Evolutionary conservation across 2,888 invertebrate species (phyloP).

Genomic region (Eupithecia abbreviata): DNA sequence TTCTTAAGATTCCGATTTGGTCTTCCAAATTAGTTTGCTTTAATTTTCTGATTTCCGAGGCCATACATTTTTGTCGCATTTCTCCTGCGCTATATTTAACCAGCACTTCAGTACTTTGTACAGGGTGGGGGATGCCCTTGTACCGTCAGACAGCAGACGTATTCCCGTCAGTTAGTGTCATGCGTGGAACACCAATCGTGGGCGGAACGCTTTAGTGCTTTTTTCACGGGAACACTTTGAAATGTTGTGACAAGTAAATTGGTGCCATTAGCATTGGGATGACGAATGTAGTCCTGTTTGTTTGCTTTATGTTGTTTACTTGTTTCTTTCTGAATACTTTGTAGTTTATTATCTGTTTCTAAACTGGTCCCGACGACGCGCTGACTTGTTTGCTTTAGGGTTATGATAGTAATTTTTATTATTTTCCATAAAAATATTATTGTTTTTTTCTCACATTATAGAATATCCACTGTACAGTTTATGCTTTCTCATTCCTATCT

Average conservation of each 20-base stretch:
- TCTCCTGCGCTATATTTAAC: background rate
- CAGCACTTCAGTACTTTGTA: background rate
- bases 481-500: background rate
- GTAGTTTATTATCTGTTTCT: conserved; percentile 2
- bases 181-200: conserved; percentile 25
- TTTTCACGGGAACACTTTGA: conserved; percentile 25
- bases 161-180: conserved; percentile 27
- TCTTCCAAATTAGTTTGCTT: background rate
- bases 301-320: conserved; percentile 3
- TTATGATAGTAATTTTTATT: background rate
- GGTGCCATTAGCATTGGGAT: conserved; percentile 15
- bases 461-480: background rate
- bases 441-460: background rate
- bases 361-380: background rate
- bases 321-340: conserved; percentile 6
- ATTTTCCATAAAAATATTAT: background rate
- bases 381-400: background rate
- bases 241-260: conserved; percentile 22
- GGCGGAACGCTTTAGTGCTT: conserved; percentile 25
- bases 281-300: conserved; percentile 14
- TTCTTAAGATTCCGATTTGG: background rate
- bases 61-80: background rate
- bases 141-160: conserved; percentile 21
- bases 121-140: conserved; percentile 23
- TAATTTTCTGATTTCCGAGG: background rate